phyloP scores from a whole-genome alignment of 1,140 invertebrate genomes.

The Megalonaias nervosa region DNA sequence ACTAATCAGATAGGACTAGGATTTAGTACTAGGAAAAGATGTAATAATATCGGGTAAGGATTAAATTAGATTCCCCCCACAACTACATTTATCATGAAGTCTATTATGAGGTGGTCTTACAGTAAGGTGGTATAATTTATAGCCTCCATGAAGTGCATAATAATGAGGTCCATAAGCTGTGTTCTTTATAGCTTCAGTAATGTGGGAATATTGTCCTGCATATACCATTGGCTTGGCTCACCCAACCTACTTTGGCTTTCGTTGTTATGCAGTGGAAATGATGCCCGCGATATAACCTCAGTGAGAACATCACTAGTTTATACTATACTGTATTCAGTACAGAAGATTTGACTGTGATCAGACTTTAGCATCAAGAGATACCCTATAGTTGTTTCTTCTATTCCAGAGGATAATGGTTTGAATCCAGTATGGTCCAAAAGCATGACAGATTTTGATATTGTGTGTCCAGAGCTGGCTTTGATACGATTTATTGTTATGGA shows the following conservation, averaged over 20 bases:
- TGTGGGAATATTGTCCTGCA: not conserved
- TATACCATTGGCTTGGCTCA: not conserved
- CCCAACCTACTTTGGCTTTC: no score
- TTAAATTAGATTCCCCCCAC: no score
- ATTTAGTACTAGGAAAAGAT: no score
- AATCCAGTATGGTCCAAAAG: conserved; percentile 97
- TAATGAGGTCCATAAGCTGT: not conserved
- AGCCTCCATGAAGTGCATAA: no score
- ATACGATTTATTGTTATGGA: conserved; percentile 95
- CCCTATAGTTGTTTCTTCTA: conserved; percentile 30
- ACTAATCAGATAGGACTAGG: no score
- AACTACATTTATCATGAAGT: no score
- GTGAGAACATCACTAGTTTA: not conserved
- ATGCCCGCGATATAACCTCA: not conserved
- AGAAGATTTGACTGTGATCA: not conserved
- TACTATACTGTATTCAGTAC: not conserved
- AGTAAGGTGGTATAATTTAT: no score
- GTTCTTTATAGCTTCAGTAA: no score
- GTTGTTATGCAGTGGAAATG: not conserved
- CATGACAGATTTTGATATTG: conserved; percentile 88
- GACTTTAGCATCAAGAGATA: not conserved
- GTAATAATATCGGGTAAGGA: no score
- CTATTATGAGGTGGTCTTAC: no score
- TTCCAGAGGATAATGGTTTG: conserved; percentile 93
- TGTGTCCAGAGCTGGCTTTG: conserved; percentile 90